phyloP scores from a whole-genome alignment of 2,113 vertebrate genomes.

The Thamnaconus septentrionalis region DNA sequence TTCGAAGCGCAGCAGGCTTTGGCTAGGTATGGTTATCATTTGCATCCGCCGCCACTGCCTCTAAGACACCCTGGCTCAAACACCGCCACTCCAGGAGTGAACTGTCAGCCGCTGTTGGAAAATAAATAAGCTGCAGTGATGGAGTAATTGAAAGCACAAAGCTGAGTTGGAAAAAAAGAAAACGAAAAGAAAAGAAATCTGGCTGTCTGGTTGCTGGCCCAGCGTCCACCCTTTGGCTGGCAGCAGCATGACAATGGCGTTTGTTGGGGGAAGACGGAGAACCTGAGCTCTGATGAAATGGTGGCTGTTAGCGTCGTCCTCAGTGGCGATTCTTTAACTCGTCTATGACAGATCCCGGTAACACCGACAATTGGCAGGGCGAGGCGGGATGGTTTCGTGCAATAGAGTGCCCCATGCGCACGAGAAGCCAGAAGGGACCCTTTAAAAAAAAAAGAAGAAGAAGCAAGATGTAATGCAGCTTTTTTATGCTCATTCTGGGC shows the following conservation, averaged over 20 bases:
- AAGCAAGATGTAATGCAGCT: conserved; percentile 76
- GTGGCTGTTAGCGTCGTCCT: conserved; percentile 68
- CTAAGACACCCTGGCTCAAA: conserved; percentile 54
- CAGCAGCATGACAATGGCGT: conserved; percentile 58
- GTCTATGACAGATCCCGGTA: conserved; percentile 74
- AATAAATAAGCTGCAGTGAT: conserved; percentile 36
- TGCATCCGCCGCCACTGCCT: conserved; percentile 48
- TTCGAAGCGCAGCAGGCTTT: conserved; percentile 48
- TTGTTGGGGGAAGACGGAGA: conserved; percentile 68
- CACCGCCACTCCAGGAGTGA: conserved; percentile 52
- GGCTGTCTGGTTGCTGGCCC: conserved; percentile 35
- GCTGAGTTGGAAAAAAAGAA: conserved; percentile 50
- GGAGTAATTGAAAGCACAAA: conserved; percentile 50
- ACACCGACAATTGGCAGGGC: conserved; percentile 72
- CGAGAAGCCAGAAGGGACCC: conserved; percentile 69
- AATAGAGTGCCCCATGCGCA: conserved; percentile 51
- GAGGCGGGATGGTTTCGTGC: conserved; percentile 54
- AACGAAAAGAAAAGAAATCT: no score
- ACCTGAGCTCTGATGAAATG: conserved; percentile 51
- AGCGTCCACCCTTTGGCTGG: conserved; percentile 33
- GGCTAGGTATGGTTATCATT: conserved; percentile 65
- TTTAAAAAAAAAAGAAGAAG: conserved; percentile 59
- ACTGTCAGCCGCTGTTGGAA: conserved; percentile 38
- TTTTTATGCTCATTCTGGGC: conserved; percentile 77
- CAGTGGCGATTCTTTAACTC: conserved; percentile 68